A percentile compares a stretch with the other conserved stretches of the same genome.
Evolutionary conservation across 2,797 vertebrate genomes (phyloP).

Genomic region (Manis javanica): DNA sequence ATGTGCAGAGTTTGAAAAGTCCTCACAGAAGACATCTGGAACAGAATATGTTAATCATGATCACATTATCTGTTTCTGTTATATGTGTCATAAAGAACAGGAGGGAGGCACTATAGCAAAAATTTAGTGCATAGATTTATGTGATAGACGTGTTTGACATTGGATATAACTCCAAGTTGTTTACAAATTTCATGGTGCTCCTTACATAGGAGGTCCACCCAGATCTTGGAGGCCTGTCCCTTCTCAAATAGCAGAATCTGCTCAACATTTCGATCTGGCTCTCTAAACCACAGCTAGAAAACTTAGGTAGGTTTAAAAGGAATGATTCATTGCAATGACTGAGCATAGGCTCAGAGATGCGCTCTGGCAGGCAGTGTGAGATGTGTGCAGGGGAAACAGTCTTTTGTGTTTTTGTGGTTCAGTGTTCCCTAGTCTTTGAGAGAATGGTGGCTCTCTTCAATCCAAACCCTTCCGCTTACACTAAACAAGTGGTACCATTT

Average conservation of each 20-base stretch:
- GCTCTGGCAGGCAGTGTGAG: not conserved
- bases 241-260: not conserved
- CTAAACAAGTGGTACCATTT: slow-evolving; percentile 76
- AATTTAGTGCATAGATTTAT: not conserved
- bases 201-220: not conserved
- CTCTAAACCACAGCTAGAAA: not conserved
- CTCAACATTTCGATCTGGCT: not conserved
- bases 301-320: not conserved
- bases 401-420: not conserved
- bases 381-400: not conserved
- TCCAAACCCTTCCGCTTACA: not conserved
- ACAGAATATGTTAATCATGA: not conserved
- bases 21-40: not conserved
- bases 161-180: not conserved
- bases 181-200: not conserved
- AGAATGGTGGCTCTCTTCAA: not conserved
- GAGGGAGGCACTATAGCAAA: not conserved
- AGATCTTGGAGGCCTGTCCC: not conserved
- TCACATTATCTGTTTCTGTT: not conserved
- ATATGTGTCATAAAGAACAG: not conserved
- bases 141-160: not conserved
- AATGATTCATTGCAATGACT: not conserved
- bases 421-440: not conserved
- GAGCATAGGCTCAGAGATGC: not conserved
- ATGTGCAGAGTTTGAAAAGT: slow-evolving; percentile 6